Base-by-base conservation (phyloP, 2,113 vertebrate species). In the Tetrax tetrax region DNA sequence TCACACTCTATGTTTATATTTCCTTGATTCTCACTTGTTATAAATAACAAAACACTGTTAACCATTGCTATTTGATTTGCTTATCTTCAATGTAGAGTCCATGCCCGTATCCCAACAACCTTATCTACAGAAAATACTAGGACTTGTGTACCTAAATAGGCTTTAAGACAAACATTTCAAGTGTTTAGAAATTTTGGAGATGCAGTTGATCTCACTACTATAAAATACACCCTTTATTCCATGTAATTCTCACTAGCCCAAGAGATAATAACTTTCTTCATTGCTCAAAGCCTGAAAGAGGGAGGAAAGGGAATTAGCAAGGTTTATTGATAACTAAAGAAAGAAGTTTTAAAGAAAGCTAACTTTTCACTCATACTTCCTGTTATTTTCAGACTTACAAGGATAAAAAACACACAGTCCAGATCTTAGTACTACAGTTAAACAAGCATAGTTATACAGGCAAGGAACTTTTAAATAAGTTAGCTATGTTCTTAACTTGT, bases 391-490 rank as follows among this genome's bases (percentile, higher is more conserved):
- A 91, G 48, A 78, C 45, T 61, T 77, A 53, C 1, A 53, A 85
- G 51, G 47, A 63, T 53, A 81, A 91, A 95, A 93, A n/a, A 0
- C 9, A 86, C 53, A 75, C 14, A 51, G 50, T 59, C 85, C n/a
- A 28, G 37, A 69, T 43, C 75, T 81, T 78, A 90, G 56, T 77
- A 66, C 47, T 77, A 11, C 15, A 54, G 59, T 86, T 90, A 90
- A 95, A 80, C 50, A 91, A 33, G 65, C 43, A 59, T 7, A 54
- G 90, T 87, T 82, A 64, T 10, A 57, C 9, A 56, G 38, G 65
- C 37, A 89, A 71, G 45, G 61, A 87, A 87, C 89, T 95, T 94
- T 93, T 66, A 88, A 70, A 80, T 41, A 80, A 76, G 31, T 86
- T 70, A 78, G 20, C 51, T 92, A 14, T 70, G 41, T 88, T 95